phyloP scores from a whole-genome alignment of 1,140 invertebrate species.

The Drosophila insularis region DNA sequence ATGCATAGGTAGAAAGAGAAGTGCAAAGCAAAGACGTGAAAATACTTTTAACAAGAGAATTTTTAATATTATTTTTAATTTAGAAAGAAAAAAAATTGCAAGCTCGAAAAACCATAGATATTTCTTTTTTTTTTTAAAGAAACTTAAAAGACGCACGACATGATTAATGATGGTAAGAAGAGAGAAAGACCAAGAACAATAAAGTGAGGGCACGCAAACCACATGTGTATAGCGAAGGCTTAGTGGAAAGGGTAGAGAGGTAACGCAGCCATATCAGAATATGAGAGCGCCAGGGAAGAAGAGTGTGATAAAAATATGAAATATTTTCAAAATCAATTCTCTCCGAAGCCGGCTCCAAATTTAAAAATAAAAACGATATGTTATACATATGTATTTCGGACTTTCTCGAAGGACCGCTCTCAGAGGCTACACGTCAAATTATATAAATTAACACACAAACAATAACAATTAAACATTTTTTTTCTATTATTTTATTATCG shows the following conservation, averaged over 20 bases:
- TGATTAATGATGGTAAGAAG: slow-evolving; percentile 33
- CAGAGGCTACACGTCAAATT: too few relatives aligned
- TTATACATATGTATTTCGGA: too few relatives aligned
- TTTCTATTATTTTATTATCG: too few relatives aligned
- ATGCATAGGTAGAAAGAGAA: slow-evolving; percentile 21
- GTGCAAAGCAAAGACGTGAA: slow-evolving; percentile 1
- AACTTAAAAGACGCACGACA: not conserved
- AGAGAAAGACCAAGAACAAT: not conserved
- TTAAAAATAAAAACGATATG: too few relatives aligned
- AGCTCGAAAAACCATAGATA: slow-evolving; percentile 13
- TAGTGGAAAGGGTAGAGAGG: not conserved
- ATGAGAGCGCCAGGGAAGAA: slow-evolving; percentile 17
- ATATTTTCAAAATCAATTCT: not conserved
- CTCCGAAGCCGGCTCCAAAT: too few relatives aligned
- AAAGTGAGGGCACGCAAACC: not conserved
- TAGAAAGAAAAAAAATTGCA: not conserved
- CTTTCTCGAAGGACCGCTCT: too few relatives aligned
- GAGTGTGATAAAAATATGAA: not conserved
- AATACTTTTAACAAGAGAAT: not conserved
- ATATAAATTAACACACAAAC: too few relatives aligned
- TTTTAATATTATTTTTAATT: slow-evolving; percentile 16
- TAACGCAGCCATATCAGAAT: too few relatives aligned
- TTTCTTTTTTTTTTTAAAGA: not conserved
- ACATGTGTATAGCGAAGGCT: not conserved
- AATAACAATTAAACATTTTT: too few relatives aligned